Evolutionary conservation across 2,797 vertebrate genomes (phyloP).

Genomic region (Pempheris klunzingeri): DNA sequence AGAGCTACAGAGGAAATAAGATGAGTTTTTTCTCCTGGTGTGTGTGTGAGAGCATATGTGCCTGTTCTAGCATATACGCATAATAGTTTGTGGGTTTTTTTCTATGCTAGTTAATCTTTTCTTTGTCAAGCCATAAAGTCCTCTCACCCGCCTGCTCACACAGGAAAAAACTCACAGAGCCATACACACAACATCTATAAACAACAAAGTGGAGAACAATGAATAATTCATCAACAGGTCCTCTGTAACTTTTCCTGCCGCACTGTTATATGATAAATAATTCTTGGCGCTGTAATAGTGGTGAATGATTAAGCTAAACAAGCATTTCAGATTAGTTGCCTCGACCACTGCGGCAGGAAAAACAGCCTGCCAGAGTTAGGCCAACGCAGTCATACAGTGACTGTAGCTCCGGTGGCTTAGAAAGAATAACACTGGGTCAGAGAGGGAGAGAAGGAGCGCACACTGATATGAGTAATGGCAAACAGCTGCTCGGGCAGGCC

Average conservation of each 20-base stretch:
- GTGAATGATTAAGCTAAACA: slow-evolving; percentile 69
- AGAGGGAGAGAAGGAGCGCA: slow-evolving; percentile 72
- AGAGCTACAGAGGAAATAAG: slow-evolving; percentile 36
- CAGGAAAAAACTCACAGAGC: slow-evolving; percentile 23
- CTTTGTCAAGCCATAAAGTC: slow-evolving; percentile 44
- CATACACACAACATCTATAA: slow-evolving; percentile 25
- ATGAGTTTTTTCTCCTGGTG: slow-evolving; percentile 35
- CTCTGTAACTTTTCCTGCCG: slow-evolving; percentile 25
- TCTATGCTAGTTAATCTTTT: slow-evolving; percentile 52
- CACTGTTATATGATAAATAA: slow-evolving; percentile 39
- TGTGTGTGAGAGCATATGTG: neutral
- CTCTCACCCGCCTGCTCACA: slow-evolving; percentile 21
- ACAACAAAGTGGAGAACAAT: slow-evolving; percentile 47
- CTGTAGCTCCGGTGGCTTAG: slow-evolving; percentile 72
- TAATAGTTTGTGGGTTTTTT: slow-evolving; percentile 38
- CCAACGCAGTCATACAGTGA: slow-evolving; percentile 63
- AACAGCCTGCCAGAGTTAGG: slow-evolving; percentile 59
- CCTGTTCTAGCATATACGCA: slow-evolving; percentile 10
- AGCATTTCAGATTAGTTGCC: slow-evolving; percentile 59
- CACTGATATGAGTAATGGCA: slow-evolving; percentile 84
- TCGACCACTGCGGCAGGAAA: slow-evolving; percentile 61
- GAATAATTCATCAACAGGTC: slow-evolving; percentile 59
- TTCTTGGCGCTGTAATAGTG: slow-evolving; percentile 36
- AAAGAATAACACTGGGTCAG: slow-evolving; percentile 80
- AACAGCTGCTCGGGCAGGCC: slow-evolving; percentile 79